Evolutionary conservation across 1,140 invertebrate species (phyloP).

Genomic region (Pygmarrhopalites habei): DNA sequence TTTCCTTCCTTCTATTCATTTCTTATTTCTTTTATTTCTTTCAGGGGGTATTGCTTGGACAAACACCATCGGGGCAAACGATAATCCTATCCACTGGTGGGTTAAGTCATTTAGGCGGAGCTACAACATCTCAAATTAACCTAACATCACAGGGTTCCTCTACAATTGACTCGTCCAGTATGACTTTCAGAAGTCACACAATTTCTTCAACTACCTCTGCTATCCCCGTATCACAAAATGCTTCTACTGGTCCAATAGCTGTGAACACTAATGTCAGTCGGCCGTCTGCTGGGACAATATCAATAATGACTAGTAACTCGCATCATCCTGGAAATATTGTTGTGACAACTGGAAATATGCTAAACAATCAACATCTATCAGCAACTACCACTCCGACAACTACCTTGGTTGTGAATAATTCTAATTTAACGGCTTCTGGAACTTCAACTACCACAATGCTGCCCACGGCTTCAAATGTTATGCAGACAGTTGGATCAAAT

Average conservation of each 20-base stretch:
- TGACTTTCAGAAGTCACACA: not conserved
- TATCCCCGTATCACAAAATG: conserved; percentile 1
- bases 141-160: not conserved
- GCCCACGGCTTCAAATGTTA: not conserved
- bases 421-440: not conserved
- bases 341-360: too few species aligned
- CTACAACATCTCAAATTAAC: conserved; percentile 14
- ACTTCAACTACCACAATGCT: not conserved
- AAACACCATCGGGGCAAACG: conserved; percentile 38
- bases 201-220: conserved; percentile 4
- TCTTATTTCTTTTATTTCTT: not conserved
- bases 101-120: conserved; percentile 13
- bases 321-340: not conserved
- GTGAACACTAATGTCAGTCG: not conserved
- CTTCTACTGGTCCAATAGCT: not conserved
- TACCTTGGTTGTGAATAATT: not conserved
- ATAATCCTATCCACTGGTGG: conserved; percentile 31
- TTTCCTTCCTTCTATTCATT: not conserved
- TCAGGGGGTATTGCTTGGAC: conserved; percentile 32
- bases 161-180: not conserved
- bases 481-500: not conserved
- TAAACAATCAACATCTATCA: too few species aligned
- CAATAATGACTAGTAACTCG: not conserved
- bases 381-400: not conserved
- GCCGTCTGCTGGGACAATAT: not conserved